A percentile compares a stretch with the other conserved stretches of the same genome.
These are phyloP conservation scores for Agonopterix alstromeriana DNA, from an alignment of 2,888 invertebrate species.

Conservation along the genomic window DNA sequence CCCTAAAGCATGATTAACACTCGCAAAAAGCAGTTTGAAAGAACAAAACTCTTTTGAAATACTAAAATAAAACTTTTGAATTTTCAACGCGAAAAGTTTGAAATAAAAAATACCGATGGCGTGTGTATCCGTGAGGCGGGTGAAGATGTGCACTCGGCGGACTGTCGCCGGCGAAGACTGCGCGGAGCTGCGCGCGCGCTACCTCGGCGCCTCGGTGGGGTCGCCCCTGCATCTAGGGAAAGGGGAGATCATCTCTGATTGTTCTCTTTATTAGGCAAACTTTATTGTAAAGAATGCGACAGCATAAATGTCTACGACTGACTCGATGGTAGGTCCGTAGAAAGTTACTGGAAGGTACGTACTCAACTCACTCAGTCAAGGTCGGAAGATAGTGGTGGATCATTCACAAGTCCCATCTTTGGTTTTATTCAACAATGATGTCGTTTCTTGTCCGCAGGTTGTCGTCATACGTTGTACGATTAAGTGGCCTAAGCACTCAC, in stretches of 20 bases:
- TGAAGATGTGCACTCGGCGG: slow-evolving; percentile 43
- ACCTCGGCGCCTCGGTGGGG: slow-evolving; percentile 23
- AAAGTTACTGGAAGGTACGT: slow-evolving; percentile 1
- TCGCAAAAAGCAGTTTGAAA: slow-evolving; percentile 13
- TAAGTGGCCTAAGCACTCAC: no score
- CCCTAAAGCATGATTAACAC: slow-evolving; percentile 1
- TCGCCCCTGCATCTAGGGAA: slow-evolving; percentile 3
- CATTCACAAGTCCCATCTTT: no score
- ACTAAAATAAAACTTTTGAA: slow-evolving; percentile 6
- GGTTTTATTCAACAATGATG: no score
- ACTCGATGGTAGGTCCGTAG: background rate
- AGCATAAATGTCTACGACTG: background rate
- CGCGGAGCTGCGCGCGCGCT: slow-evolving; percentile 23
- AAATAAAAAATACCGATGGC: slow-evolving; percentile 22
- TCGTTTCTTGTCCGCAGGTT: no score
- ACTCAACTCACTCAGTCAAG: background rate
- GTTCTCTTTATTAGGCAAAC: slow-evolving; percentile 31
- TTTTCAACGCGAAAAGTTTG: slow-evolving; percentile 8
- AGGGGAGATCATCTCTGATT: slow-evolving; percentile 14
- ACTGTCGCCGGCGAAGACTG: slow-evolving; percentile 38
- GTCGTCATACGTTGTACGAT: no score
- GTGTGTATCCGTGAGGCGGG: slow-evolving; percentile 21
- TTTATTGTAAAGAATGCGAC: slow-evolving; percentile 9
- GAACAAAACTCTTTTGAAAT: slow-evolving; percentile 6
- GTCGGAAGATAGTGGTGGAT: background rate